Evolutionary conservation across 1,140 invertebrate genomes (phyloP).

Genomic region (Zaprionus kolodkinae): DNA sequence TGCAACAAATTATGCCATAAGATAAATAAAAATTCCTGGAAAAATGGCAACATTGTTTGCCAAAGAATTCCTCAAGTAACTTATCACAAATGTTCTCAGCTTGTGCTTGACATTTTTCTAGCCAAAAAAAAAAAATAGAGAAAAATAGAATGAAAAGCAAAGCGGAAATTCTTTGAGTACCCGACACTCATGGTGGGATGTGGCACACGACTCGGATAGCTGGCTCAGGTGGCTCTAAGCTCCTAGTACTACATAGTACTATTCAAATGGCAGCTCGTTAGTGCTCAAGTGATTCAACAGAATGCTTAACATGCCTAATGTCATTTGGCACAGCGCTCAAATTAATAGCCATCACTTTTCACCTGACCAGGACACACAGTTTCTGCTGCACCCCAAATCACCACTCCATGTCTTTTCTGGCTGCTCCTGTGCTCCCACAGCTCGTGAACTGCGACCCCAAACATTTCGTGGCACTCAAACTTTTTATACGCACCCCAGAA

Average conservation of each 20-base stretch:
- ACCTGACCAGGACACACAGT: slow-evolving; percentile 62
- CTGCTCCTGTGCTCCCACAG: too few species aligned
- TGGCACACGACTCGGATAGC: slow-evolving; percentile 10
- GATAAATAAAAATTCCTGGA: not conserved
- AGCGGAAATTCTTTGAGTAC: slow-evolving; percentile 31
- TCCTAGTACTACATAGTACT: slow-evolving; percentile 44
- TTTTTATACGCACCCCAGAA: slow-evolving; percentile 63
- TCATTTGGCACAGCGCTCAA: slow-evolving; percentile 76
- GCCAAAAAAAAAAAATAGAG: not conserved
- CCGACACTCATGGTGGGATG: slow-evolving; percentile 24
- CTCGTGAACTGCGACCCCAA: slow-evolving; percentile 20
- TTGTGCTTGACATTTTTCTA: slow-evolving; percentile 30
- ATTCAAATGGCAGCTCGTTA: slow-evolving; percentile 79
- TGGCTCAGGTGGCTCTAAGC: slow-evolving; percentile 16
- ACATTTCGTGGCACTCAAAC: slow-evolving; percentile 30
- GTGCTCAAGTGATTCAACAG: slow-evolving; percentile 79
- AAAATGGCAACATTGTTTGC: not conserved
- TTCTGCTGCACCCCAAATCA: not conserved
- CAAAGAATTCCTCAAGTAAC: slow-evolving; percentile 29
- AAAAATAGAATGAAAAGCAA: not conserved
- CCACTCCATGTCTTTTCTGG: not conserved
- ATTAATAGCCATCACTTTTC: slow-evolving; percentile 81
- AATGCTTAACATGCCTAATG: slow-evolving; percentile 81
- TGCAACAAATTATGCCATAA: not conserved
- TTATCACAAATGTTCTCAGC: slow-evolving; percentile 26